Base-by-base conservation (phyloP, 2,113 vertebrate species). In the Kryptolebias marmoratus region DNA sequence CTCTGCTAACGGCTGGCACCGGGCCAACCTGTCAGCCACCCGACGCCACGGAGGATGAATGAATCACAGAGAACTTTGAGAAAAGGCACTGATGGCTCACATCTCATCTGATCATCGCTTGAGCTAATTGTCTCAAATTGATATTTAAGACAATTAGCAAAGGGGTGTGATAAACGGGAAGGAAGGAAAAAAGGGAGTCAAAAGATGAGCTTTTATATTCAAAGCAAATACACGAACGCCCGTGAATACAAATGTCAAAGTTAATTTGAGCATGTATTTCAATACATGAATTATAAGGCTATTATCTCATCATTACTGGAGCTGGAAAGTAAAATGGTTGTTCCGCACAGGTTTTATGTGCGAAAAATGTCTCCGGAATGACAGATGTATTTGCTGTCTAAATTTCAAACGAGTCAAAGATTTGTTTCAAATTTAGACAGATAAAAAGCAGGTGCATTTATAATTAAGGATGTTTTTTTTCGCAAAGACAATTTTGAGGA, bases 1-100 rank as follows among this genome's bases (percentile, higher is more conserved):
- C 93, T 91, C 87, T 94, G 94, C 96, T 92, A 93, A 93, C 93
- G 91, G 91, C 92, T 96, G 96, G 96, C 96, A 88, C 76, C 30
- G 68, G 71, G 95, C 96, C 96, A 96, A 93, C 88, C 93, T 93
- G 93, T 92, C 93, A 95, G 90, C 89, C 90, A 91, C 79, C 67
- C 93, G 85, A 75, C 93, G 81, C 64, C 30, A 89, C 83, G 66
- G 91, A 94, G 94, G 93, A 89, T 92, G 92, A 92, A 93, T 93
- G 91, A 93, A 95, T 89, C 86, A 81, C 86, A 82, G 89, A 89
- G 92, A 94, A 95, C 93, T 95, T 93, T 89, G 84, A 77, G 32
- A 36, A 87, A 92, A 91, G 85, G 85, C 88, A 86, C 85, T 64
- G 90, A 95, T 93, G 88, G 87, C 91, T 84, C 88, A 85, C 92